A percentile compares a stretch with the other conserved stretches of the same genome.
Conservation (phyloP, 2,797 vertebrate species). For the Cephalopachus bancanus region DNA sequence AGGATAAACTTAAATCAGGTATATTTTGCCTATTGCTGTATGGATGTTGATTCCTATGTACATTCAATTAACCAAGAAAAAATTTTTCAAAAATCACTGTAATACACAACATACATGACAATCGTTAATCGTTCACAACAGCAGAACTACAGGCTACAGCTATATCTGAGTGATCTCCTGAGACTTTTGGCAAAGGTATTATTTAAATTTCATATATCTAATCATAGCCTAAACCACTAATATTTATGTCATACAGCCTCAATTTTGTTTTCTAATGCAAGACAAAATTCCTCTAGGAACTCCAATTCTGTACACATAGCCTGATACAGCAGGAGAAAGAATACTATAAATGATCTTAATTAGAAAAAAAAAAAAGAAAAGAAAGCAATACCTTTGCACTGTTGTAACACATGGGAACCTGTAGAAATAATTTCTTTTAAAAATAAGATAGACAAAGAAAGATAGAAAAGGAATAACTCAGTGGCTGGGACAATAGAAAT, state of each 20-base stretch:
- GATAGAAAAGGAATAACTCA: not conserved
- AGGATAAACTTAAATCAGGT: not conserved
- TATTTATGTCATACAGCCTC: constrained; percentile 14
- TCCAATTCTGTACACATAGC: not conserved
- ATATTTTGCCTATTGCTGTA: not conserved
- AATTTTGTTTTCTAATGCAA: constrained; percentile 45
- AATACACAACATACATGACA: not conserved
- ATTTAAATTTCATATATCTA: constrained; percentile 46
- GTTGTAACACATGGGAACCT: not conserved
- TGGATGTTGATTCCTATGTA: not conserved
- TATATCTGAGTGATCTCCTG: not conserved
- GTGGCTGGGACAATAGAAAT: not conserved
- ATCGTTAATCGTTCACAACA: not conserved
- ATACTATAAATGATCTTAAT: not conserved
- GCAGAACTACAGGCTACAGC: not conserved
- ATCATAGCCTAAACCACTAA: not conserved
- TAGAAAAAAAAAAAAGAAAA: not conserved
- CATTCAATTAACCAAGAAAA: not conserved
- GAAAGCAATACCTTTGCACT: not conserved
- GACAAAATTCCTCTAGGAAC: constrained; percentile 44
- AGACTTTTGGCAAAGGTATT: not conserved
- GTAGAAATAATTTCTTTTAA: constrained; percentile 39
- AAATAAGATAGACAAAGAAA: not conserved
- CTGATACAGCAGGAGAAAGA: constrained; percentile 14
- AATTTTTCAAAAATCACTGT: not conserved